Evolutionary conservation across 2,113 vertebrate species (phyloP).

Genomic region (Pseudorhombus dupliciocellatus): DNA sequence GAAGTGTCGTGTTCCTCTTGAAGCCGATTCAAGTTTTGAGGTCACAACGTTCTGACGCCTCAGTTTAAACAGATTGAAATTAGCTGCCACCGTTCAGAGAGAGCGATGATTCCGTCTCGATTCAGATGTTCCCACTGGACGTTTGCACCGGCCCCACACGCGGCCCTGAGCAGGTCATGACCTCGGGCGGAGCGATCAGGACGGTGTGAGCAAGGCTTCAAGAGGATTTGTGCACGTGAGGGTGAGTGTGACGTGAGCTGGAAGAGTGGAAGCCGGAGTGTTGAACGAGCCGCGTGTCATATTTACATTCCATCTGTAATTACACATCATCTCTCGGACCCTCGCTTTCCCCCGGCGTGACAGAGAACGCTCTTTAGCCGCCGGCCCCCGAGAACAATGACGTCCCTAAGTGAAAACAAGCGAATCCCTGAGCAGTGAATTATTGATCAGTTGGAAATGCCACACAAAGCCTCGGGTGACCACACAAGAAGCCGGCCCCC

Average conservation of each 20-base stretch:
- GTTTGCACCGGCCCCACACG: background rate
- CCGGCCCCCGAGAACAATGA: conserved; percentile 30
- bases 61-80: conserved; percentile 44
- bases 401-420: conserved; percentile 58
- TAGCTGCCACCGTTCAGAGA: conserved; percentile 31
- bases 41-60: conserved; percentile 48
- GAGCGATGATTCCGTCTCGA: background rate
- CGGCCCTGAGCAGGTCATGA: conserved; percentile 21
- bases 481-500: conserved; percentile 49
- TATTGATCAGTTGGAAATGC: conserved; percentile 64
- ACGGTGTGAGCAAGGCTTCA: conserved; percentile 14
- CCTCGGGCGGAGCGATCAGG: conserved; percentile 21
- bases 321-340: too few species aligned
- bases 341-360: too few species aligned
- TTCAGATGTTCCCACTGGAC: background rate
- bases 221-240: conserved; percentile 23
- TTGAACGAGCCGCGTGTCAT: background rate
- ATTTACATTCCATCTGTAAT: background rate
- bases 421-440: conserved; percentile 62
- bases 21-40: conserved; percentile 50
- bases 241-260: conserved; percentile 23
- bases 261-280: background rate
- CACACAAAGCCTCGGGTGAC: conserved; percentile 50
- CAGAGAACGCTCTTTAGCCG: conserved; percentile 10
- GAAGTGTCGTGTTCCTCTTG: conserved; percentile 32